Percentiles rank a stretch among this genome's conserved stretches.
phyloP scores from a whole-genome alignment of 2,888 invertebrate species.

The Blomia tropicalis region DNA sequence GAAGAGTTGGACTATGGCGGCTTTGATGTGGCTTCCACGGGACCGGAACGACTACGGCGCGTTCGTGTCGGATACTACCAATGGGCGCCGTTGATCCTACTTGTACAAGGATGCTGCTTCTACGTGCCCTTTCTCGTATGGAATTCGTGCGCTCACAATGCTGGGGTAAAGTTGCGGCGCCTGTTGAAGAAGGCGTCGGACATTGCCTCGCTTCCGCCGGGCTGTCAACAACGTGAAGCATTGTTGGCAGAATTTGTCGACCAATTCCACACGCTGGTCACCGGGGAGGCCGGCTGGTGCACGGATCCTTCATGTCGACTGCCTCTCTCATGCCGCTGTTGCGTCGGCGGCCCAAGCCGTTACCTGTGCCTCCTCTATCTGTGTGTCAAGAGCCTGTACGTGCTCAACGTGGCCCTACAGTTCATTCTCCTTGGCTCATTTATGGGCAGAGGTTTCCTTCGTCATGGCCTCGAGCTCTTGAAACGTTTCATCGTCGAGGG shows the following conservation, averaged over 20 bases:
- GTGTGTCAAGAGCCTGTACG: conserved; percentile 35
- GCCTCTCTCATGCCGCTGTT: conserved; percentile 28
- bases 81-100: conserved; percentile 35
- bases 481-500: conserved; percentile 32
- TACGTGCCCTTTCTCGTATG: conserved; percentile 37
- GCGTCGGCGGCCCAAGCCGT: conserved; percentile 32
- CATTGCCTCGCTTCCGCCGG: conserved; percentile 33
- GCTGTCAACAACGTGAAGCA: conserved; percentile 33
- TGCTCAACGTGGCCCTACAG: conserved; percentile 36
- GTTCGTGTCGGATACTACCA: conserved; percentile 35
- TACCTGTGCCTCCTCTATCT: conserved; percentile 35
- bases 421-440: conserved; percentile 36
- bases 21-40: conserved; percentile 29
- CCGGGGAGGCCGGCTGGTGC: conserved; percentile 33
- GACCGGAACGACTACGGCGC: conserved; percentile 30
- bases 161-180: conserved; percentile 33
- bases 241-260: conserved; percentile 33
- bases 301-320: conserved; percentile 31
- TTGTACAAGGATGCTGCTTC: conserved; percentile 36
- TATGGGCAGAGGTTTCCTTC: conserved; percentile 34
- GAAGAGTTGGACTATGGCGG: conserved; percentile 31
- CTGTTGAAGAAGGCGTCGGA: conserved; percentile 33
- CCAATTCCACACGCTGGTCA: conserved; percentile 33
- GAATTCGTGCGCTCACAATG: conserved; percentile 34
- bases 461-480: conserved; percentile 33